phyloP scores from a whole-genome alignment of 2,113 vertebrate genomes.

The Andinoacara biseriatus region DNA sequence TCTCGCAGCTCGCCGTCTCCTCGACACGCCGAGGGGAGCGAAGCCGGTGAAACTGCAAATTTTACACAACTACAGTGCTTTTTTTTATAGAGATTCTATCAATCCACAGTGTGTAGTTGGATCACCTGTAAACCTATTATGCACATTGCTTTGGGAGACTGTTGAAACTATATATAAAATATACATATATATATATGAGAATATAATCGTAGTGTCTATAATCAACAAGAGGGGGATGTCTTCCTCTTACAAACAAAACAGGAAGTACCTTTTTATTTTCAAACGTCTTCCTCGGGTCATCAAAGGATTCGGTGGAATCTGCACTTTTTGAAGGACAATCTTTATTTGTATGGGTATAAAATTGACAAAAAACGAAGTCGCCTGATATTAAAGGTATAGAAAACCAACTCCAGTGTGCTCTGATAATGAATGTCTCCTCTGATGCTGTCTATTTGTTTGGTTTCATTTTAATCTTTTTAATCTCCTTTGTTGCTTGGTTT shows the following conservation, averaged over 20 bases:
- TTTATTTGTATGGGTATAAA: conserved; percentile 84
- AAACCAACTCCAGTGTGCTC: conserved; percentile 81
- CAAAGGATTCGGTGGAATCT: conserved; percentile 79
- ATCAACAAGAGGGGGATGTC: conserved; percentile 58
- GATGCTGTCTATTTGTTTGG: conserved; percentile 79
- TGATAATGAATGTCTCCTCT: conserved; percentile 85
- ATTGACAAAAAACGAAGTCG: conserved; percentile 77
- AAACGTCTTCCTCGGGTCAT: conserved; percentile 82
- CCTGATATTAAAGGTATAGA: conserved; percentile 81
- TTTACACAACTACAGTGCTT: conserved; percentile 73
- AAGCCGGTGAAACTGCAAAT: conserved; percentile 71
- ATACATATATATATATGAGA: conserved; percentile 66
- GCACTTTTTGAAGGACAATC: conserved; percentile 90
- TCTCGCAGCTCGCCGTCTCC: conserved; percentile 57
- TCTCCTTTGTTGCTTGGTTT: conserved; percentile 82
- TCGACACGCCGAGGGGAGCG: conserved; percentile 46
- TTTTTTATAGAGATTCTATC: conserved; percentile 78
- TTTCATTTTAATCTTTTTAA: conserved; percentile 71
- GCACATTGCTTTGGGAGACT: conserved; percentile 84
- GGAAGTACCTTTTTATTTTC: conserved; percentile 80
- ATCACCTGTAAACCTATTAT: conserved; percentile 81
- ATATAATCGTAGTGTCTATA: conserved; percentile 78
- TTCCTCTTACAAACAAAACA: conserved; percentile 71
- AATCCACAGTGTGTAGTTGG: conserved; percentile 74
- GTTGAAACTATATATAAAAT: conserved; percentile 75